phyloP scores from a whole-genome alignment of 2,888 invertebrate genomes.

The Meghimatium bilineatum region DNA sequence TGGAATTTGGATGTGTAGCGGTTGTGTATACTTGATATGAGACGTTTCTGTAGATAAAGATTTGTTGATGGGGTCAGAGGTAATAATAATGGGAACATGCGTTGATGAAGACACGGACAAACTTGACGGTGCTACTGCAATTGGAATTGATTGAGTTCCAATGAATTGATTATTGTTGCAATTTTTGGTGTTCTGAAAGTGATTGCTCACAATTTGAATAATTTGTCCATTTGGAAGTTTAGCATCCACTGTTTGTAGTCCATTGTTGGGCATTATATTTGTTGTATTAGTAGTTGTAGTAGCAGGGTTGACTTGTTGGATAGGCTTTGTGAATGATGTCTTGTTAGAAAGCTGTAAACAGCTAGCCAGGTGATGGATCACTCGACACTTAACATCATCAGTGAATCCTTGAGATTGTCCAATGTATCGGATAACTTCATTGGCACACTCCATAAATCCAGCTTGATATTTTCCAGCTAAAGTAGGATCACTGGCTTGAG shows the following conservation, averaged over 20 bases:
- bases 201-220: slow-evolving; percentile 39
- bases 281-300: background rate
- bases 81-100: background rate
- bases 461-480: slow-evolving; percentile 68
- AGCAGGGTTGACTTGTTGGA: background rate
- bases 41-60: background rate
- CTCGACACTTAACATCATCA: slow-evolving; percentile 63
- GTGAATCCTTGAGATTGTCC: slow-evolving; percentile 65
- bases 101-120: background rate
- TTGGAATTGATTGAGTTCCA: slow-evolving; percentile 17
- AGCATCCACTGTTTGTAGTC: background rate
- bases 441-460: slow-evolving; percentile 74
- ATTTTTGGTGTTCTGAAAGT: background rate
- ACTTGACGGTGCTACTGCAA: background rate
- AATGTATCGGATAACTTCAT: slow-evolving; percentile 72
- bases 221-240: slow-evolving; percentile 45
- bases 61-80: background rate
- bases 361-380: slow-evolving; percentile 69
- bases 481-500: slow-evolving; percentile 49
- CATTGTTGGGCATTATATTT: background rate
- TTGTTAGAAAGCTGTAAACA: slow-evolving; percentile 53
- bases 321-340: slow-evolving; percentile 22
- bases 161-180: background rate
- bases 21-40: slow-evolving; percentile 26
- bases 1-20: slow-evolving; percentile 45